A percentile compares a stretch with the other conserved stretches of the same genome.
Evolutionary conservation across 1,140 invertebrate species (phyloP).

Genomic region (Diprion similis): DNA sequence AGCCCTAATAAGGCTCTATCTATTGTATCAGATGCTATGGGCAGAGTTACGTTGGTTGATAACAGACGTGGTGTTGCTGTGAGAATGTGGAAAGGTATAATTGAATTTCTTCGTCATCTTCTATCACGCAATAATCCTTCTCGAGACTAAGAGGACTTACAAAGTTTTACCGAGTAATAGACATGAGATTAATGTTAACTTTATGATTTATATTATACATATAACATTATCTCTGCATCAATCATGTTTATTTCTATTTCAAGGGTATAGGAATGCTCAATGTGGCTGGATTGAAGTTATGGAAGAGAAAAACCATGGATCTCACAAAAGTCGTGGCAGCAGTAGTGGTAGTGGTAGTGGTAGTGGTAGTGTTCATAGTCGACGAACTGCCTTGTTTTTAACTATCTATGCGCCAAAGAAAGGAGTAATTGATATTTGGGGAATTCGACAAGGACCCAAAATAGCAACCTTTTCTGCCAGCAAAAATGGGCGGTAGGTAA

Average conservation of each 20-base stretch:
- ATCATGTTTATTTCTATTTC: conserved; percentile 43
- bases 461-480: conserved; percentile 89
- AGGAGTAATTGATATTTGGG: conserved; percentile 87
- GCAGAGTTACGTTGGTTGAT: conserved; percentile 86
- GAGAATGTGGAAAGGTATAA: conserved; percentile 87
- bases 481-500: conserved; percentile 72
- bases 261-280: conserved; percentile 85
- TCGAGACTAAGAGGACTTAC: not conserved
- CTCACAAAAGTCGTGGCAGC: conserved; percentile 55
- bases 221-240: conserved; percentile 38
- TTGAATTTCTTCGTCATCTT: not conserved
- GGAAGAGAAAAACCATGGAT: conserved; percentile 64
- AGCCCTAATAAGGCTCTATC: conserved; percentile 84
- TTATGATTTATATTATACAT: conserved; percentile 28
- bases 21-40: conserved; percentile 84
- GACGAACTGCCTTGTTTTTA: conserved; percentile 74
- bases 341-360: conserved; percentile 54
- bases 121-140: not conserved
- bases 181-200: too few species aligned
- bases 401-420: conserved; percentile 86
- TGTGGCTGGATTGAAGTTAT: conserved; percentile 86
- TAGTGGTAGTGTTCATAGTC: conserved; percentile 25
- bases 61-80: conserved; percentile 79
- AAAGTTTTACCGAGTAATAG: not conserved
- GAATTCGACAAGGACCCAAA: conserved; percentile 83